Percentiles rank a stretch among this genome's conserved stretches.
Conservation (phyloP, 1,140 invertebrate genomes). For the Drosophila nebulosa region DNA sequence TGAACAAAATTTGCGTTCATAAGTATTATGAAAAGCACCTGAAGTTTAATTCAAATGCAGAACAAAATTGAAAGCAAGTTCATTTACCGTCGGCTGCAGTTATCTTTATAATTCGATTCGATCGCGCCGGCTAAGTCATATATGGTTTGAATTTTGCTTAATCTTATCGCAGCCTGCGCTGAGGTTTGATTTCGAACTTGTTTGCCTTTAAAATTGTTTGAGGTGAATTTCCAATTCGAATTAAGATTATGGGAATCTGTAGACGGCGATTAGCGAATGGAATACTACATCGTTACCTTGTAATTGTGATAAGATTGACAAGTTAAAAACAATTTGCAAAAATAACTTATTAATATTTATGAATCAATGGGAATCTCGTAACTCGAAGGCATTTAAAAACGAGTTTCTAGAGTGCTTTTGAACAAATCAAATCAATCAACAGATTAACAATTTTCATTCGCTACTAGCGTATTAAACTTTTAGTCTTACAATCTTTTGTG, state of each 20-base stretch:
- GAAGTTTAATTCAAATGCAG: neutral
- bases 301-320: neutral
- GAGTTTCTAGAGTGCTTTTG: neutral
- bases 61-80: neutral
- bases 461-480: too few species aligned
- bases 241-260: neutral
- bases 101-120: neutral
- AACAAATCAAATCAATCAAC: too few species aligned
- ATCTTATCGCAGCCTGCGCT: constrained; percentile 23
- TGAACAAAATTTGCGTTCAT: neutral
- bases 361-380: too few species aligned
- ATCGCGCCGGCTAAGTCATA: neutral
- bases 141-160: constrained; percentile 11
- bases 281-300: neutral
- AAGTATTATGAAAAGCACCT: neutral
- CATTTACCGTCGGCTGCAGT: neutral
- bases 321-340: neutral
- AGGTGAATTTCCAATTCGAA: too few species aligned
- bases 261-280: neutral
- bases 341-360: too few species aligned
- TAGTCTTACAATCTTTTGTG: too few species aligned
- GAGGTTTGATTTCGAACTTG: constrained; percentile 25
- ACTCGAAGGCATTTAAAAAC: neutral
- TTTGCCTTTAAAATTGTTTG: neutral
- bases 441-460: too few species aligned